Evolutionary conservation across 2,113 vertebrate genomes (phyloP).

Genomic region (Nothocercus nigrocapillus): DNA sequence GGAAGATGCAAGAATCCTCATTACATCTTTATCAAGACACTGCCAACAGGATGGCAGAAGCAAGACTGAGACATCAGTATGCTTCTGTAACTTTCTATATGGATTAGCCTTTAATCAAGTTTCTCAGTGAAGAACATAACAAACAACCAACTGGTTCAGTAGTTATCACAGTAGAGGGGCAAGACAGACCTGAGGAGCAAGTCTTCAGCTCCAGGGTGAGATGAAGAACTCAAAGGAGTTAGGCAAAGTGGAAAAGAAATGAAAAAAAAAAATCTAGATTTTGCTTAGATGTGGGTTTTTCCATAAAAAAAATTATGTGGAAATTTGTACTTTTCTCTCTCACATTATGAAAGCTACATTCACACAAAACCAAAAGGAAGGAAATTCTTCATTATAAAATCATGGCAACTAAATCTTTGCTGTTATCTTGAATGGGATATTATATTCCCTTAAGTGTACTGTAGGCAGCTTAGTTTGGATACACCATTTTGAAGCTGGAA

Average conservation of each 20-base stretch:
- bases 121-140: not conserved
- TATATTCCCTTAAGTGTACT: not conserved
- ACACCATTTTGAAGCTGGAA: not conserved
- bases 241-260: not conserved
- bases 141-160: not conserved
- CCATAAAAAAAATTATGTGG: not conserved
- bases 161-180: not conserved
- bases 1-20: not conserved
- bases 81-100: not conserved
- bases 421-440: not conserved
- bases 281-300: not conserved
- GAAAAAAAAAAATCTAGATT: not conserved
- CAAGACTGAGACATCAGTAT: not conserved
- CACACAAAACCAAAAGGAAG: not conserved
- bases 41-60: not conserved
- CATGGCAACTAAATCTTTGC: not conserved
- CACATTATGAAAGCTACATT: no score
- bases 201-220: not conserved
- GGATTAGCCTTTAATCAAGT: slow-evolving; percentile 27
- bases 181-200: rapidly evolving
- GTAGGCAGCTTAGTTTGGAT: not conserved
- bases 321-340: not conserved
- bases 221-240: not conserved
- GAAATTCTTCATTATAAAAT: not conserved
- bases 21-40: not conserved